Evolutionary conservation across 2,888 invertebrate genomes (phyloP), one percentile per base, ranked within the genome.

Genomic region (Molanna angustata): DNA sequence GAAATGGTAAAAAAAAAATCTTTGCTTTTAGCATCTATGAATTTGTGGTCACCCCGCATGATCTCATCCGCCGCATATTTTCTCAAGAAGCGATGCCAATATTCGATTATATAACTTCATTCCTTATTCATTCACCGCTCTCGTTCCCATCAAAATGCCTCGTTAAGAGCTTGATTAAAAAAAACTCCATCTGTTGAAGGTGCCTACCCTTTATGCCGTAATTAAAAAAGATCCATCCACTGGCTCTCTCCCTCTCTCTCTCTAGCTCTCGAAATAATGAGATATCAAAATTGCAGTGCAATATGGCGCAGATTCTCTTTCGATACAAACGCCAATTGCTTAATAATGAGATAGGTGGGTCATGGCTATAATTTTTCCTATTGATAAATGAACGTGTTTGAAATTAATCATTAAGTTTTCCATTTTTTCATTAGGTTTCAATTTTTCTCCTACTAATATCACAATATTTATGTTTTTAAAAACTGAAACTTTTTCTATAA

Each of bases 81-180:
- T 27, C 27, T 11, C 27, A 27, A 27, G 27, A 27, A 27, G 27
- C 4, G 6, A 4, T 11, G 27, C 11, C 27, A 27, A 27, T 4
- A 7, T 11, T 27, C 16, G 40, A 13, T 18, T 40, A 11, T 21
- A 47, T 20, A 35, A 33, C 35, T 21, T 32, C 41, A 16, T 27
- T 49, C 20, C 32, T 49, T 33, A 33, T 49, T 42, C 32, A 47
- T 39, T 17, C 35, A 41, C 39, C 49, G 35, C 53, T 49, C 33
- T 44, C 49, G 35, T 50, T 48, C 43, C 39, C 41, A 52, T 49
- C 50, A 45, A 52, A 57, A 51, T 54, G 51, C 54, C 54, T 57
- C 57, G 54, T 57, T 57, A 54, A 39, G 41, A 22, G 48, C 21
- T 57, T 54, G 54, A 54, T 57, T 54, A 54, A 57, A 57, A 57